Percentiles rank a stretch among this genome's conserved stretches.
These are phyloP conservation scores for Portunus trituberculatus DNA, from an alignment of 1,140 invertebrate genomes.

Conservation along the genomic window DNA sequence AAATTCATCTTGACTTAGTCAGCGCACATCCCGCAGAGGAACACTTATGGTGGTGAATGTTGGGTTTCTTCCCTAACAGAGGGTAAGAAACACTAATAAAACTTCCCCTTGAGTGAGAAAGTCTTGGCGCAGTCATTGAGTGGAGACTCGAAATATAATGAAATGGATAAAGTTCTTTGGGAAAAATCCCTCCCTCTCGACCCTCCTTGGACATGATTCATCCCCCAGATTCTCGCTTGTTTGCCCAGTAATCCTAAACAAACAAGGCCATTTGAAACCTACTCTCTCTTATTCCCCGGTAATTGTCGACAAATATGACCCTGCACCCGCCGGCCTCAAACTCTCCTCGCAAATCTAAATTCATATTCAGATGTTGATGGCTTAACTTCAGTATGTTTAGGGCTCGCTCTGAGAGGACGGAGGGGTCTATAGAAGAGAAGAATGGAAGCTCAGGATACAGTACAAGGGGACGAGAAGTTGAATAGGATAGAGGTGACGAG, in stretches of 20 bases:
- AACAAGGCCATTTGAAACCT: constrained; percentile 57
- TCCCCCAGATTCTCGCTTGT: constrained; percentile 24
- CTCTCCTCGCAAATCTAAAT: constrained; percentile 46
- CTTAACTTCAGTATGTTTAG: not conserved
- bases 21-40: too few species aligned
- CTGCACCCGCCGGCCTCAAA: not conserved
- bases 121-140: not conserved
- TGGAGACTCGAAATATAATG: not conserved
- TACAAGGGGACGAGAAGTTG: not conserved
- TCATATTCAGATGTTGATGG: constrained; percentile 49
- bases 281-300: constrained; percentile 55
- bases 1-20: too few species aligned
- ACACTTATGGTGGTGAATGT: too few species aligned
- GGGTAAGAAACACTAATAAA: too few species aligned
- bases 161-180: not conserved
- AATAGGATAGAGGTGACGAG: not conserved
- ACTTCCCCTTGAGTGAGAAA: not conserved
- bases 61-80: too few species aligned
- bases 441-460: too few species aligned
- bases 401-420: not conserved
- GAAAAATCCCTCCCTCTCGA: not conserved
- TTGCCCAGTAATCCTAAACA: constrained; percentile 70
- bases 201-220: constrained; percentile 1
- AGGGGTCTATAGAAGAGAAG: too few species aligned
- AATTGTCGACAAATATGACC: constrained; percentile 67